Conservation (phyloP, 2,797 vertebrate genomes). For the Ptychadena robeensis region DNA sequence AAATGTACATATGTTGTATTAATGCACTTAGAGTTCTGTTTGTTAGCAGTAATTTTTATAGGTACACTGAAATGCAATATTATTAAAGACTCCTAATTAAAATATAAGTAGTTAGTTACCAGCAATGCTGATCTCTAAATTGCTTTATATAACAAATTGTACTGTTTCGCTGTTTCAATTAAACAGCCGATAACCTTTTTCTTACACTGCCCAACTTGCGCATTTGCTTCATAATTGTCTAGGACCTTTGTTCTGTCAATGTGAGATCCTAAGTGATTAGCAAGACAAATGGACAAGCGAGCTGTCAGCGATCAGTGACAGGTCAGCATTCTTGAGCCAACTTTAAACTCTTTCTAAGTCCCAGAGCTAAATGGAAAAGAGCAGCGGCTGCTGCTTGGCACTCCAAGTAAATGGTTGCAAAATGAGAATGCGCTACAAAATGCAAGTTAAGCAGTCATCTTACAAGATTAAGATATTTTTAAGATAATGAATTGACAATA, state of each 20-base stretch:
- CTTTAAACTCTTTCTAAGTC: neutral
- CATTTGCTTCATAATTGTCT: slow-evolving; percentile 16
- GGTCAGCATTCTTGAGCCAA: slow-evolving; percentile 12
- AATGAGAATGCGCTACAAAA: neutral
- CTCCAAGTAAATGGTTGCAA: neutral
- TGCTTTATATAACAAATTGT: neutral
- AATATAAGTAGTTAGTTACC: neutral
- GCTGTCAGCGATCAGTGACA: neutral
- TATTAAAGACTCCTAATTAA: neutral
- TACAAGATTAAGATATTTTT: neutral
- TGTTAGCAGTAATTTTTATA: neutral
- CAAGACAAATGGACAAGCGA: slow-evolving; percentile 9
- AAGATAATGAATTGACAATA: neutral
- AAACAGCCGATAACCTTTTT: slow-evolving; percentile 11
- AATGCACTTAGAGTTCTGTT: neutral
- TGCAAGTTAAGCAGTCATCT: neutral
- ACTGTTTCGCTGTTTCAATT: neutral
- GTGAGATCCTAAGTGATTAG: slow-evolving; percentile 28
- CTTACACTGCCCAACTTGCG: neutral
- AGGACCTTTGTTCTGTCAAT: slow-evolving; percentile 18
- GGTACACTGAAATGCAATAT: neutral
- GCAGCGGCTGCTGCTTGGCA: neutral
- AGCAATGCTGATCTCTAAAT: neutral
- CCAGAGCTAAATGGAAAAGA: slow-evolving; percentile 20
- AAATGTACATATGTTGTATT: neutral